These are phyloP conservation scores for Scaptomyza montana DNA, from an alignment of 1,140 invertebrate species.

Conservation along the genomic window DNA sequence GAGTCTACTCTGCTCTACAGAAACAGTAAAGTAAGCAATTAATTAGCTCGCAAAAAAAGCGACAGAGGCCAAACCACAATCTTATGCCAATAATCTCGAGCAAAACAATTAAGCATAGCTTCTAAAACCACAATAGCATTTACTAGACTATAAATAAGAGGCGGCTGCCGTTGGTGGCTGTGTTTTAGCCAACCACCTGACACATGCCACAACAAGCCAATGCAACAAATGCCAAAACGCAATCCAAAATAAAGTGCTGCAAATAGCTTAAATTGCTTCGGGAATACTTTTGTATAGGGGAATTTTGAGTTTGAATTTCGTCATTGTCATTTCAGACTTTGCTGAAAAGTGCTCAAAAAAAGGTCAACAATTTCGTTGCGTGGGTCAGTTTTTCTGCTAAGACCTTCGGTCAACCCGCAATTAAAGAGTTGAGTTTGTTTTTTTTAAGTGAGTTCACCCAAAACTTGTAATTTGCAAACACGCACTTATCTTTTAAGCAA, in stretches of 20 bases:
- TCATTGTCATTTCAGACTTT: slow-evolving; percentile 12
- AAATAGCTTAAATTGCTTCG: slow-evolving; percentile 34
- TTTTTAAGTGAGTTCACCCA: slow-evolving; percentile 3
- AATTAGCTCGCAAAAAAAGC: slow-evolving; percentile 58
- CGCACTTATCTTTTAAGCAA: slow-evolving; percentile 36
- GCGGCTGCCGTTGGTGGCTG: slow-evolving; percentile 19
- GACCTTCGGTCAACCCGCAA: slow-evolving; percentile 27
- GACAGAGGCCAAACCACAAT: slow-evolving; percentile 56
- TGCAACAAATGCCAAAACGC: slow-evolving; percentile 32
- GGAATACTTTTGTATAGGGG: not conserved
- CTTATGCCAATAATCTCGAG: slow-evolving; percentile 47
- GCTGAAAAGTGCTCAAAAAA: slow-evolving; percentile 24
- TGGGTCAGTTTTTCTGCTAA: slow-evolving; percentile 7
- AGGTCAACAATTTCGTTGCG: slow-evolving; percentile 28
- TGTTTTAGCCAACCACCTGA: slow-evolving; percentile 33
- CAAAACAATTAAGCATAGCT: slow-evolving; percentile 58
- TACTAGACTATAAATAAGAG: slow-evolving; percentile 42
- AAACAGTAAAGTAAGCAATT: slow-evolving; percentile 60
- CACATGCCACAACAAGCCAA: slow-evolving; percentile 32
- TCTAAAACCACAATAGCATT: slow-evolving; percentile 27
- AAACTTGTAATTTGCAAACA: slow-evolving; percentile 39
- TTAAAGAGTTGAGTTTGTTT: slow-evolving; percentile 15
- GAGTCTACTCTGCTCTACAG: not conserved
- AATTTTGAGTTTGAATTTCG: slow-evolving; percentile 3
- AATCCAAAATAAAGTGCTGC: slow-evolving; percentile 57